Evolutionary conservation across 2,888 invertebrate genomes (phyloP).

Genomic region (Perizoma affinitatum): DNA sequence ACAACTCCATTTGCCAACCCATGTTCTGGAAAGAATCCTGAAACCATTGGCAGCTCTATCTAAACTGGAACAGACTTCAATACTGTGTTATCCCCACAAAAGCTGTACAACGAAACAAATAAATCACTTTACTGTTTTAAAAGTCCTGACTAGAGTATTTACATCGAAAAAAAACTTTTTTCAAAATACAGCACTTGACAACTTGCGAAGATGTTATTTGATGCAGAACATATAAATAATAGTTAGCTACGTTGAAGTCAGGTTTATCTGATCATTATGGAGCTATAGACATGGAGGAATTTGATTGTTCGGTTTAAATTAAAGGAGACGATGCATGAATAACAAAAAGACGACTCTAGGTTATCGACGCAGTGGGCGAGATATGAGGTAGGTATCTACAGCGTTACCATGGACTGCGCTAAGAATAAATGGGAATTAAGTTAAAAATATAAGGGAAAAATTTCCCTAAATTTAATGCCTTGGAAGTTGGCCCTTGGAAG

Average conservation of each 20-base stretch:
- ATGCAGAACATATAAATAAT: no score
- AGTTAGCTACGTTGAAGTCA: neutral
- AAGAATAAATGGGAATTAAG: no score
- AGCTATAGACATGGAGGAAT: constrained; percentile 34
- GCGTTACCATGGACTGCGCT: neutral
- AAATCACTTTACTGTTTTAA: constrained; percentile 28
- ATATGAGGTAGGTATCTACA: neutral
- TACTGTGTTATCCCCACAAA: constrained; percentile 31
- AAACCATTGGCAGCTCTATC: constrained; percentile 12
- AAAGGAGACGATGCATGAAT: constrained; percentile 21
- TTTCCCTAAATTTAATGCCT: no score
- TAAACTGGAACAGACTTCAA: constrained; percentile 15
- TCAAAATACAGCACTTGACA: constrained; percentile 3
- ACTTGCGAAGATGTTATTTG: constrained; percentile 17
- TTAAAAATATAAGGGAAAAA: no score
- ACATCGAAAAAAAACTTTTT: constrained; percentile 3
- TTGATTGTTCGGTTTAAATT: constrained; percentile 24
- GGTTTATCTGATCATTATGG: constrained; percentile 30
- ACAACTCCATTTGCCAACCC: constrained; percentile 22
- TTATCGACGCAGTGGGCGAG: constrained; percentile 3
- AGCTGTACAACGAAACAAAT: constrained; percentile 31
- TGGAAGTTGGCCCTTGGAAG: no score
- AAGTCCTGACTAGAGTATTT: neutral
- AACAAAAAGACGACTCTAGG: constrained; percentile 9
- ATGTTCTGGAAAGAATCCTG: constrained; percentile 7